These are phyloP conservation scores for Ommatoiulus sabulosus DNA, from an alignment of 2,888 invertebrate genomes.

Conservation along the genomic window DNA sequence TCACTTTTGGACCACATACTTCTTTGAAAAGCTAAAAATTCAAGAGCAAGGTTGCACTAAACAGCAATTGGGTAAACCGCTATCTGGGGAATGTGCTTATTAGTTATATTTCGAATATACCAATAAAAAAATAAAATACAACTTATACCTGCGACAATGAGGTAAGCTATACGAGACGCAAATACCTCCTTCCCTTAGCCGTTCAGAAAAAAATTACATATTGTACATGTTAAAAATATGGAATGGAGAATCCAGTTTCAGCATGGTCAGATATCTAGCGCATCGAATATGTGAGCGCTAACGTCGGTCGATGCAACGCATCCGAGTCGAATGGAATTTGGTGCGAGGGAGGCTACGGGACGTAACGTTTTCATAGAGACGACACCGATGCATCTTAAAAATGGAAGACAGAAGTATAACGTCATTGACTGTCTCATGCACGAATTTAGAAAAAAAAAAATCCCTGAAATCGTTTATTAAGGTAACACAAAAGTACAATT, in stretches of 20 bases:
- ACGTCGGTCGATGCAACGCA: not conserved
- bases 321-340: not conserved
- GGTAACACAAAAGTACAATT: no score
- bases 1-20: no score
- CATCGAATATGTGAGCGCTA: not conserved
- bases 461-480: no score
- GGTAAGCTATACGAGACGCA: not conserved
- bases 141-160: not conserved
- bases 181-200: not conserved
- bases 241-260: not conserved
- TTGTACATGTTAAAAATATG: not conserved
- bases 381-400: not conserved
- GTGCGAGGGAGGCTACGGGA: not conserved
- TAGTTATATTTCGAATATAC: no score
- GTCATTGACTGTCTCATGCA: not conserved
- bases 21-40: no score
- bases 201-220: not conserved
- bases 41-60: no score
- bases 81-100: no score
- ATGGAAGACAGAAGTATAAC: not conserved
- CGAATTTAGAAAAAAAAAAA: no score
- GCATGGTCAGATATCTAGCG: not conserved
- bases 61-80: no score
- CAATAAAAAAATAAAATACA: conserved; percentile 3
- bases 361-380: not conserved